Conservation (phyloP, 2,797 vertebrate genomes). For the Psittacula echo region DNA sequence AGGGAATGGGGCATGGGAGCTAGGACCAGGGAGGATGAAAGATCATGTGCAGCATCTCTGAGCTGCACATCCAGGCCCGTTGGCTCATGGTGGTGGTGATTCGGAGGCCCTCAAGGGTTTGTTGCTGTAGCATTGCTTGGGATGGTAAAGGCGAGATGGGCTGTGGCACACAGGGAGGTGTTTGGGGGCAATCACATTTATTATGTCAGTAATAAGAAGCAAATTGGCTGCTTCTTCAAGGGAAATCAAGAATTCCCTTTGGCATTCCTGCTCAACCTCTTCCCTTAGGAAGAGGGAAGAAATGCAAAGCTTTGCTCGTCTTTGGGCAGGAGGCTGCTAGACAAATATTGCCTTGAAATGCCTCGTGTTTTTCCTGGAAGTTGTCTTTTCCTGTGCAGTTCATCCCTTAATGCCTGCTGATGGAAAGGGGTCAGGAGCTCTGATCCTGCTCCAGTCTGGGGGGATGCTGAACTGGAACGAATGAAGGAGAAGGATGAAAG, state of each 20-base stretch:
- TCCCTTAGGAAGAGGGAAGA: not conserved
- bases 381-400: not conserved
- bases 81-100: not conserved
- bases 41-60: not conserved
- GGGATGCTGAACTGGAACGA: not conserved
- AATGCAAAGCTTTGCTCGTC: not conserved
- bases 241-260: not conserved
- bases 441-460: not conserved
- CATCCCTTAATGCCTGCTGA: not conserved
- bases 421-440: not conserved
- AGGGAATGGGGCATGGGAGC: accelerated
- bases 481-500: not conserved
- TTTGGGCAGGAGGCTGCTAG: not conserved
- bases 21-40: not conserved
- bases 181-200: not conserved
- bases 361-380: not conserved
- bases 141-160: not conserved
- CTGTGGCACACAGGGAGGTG: not conserved
- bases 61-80: not conserved
- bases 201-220: not conserved
- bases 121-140: not conserved
- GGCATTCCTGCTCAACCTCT: not conserved
- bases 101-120: not conserved
- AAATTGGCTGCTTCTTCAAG: not conserved
- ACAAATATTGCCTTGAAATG: not conserved